Evolutionary conservation across 1,140 invertebrate species (phyloP), one percentile per base, ranked within the genome.

Genomic region (Saxidomus purpurata): DNA sequence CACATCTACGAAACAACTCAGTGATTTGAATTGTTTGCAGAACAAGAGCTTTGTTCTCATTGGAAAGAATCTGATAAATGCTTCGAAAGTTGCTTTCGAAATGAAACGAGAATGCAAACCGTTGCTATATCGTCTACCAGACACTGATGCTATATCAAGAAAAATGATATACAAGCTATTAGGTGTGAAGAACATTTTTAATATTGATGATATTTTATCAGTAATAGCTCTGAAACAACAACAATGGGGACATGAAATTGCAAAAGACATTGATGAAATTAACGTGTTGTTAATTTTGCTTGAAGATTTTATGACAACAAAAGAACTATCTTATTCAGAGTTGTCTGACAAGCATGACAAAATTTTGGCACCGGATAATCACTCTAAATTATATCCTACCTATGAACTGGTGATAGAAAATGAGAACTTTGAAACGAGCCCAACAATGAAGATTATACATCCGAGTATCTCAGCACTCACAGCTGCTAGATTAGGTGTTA

Each of bases 341-440:
- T 28, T 22, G 28, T 22, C 9, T 49, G 25, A 25, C 25, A 1
- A 40, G 19, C 19, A 67, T 61, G 69, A 55, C n/a, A 28, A 36
- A 36, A 74, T 92, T 11, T 31, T 71, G 71, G 82, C 92, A 4
- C 91, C 93, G 47, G 92, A 92, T 49, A 28, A 40, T 9, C 49
- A 89, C 13, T 52, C 81, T n/a, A 2, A 25, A 19, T 25, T 93
- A 25, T 55, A 49, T 19, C 47, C 43, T 0, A 79, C 69, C 9
- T 61, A 31, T 15, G 74, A 63, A 40, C 80, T 93, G 13, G 93
- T 91, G 38, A 87, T 92, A 40, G 90, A 93, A 77, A 91, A 93
- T 80, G 55, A 82, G 59, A 69, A 84, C 0, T 36, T 91, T 15
- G 38, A 25, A 31, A 59, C 77, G 59, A 49, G 31, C 13, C 22